Evolutionary conservation across 1,140 invertebrate species (phyloP).

Genomic region (Drosophila carrolli): DNA sequence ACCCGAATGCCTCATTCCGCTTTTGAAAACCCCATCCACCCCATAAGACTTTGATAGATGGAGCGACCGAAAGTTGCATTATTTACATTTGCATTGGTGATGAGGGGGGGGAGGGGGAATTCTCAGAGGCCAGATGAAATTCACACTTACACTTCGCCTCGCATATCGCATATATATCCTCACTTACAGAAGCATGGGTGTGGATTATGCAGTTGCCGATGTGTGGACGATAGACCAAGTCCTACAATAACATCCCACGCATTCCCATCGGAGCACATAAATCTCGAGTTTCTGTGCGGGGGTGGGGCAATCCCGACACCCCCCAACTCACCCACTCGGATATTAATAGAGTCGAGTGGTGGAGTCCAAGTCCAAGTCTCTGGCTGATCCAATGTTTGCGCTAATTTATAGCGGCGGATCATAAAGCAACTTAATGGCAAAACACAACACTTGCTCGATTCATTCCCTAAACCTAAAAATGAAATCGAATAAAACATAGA

Average conservation of each 20-base stretch:
- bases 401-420: slow-evolving; percentile 33
- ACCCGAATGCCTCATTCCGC: background rate
- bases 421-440: slow-evolving; percentile 32
- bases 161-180: background rate
- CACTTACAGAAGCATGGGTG: slow-evolving; percentile 8
- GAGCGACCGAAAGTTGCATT: slow-evolving; percentile 42
- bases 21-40: slow-evolving; percentile 6
- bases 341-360: slow-evolving; percentile 43
- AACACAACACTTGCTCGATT: slow-evolving; percentile 28
- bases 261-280: slow-evolving; percentile 39
- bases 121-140: slow-evolving; percentile 30
- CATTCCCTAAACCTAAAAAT: background rate
- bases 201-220: slow-evolving; percentile 35
- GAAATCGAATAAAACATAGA: background rate
- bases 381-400: slow-evolving; percentile 27
- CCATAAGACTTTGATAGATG: slow-evolving; percentile 43
- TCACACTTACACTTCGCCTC: slow-evolving; percentile 20
- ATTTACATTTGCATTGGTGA: slow-evolving; percentile 35
- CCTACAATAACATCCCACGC: slow-evolving; percentile 46
- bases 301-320: background rate
- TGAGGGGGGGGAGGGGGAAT: slow-evolving; percentile 3
- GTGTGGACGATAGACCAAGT: slow-evolving; percentile 18
- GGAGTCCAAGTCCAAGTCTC: slow-evolving; percentile 28
- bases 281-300: slow-evolving; percentile 16
- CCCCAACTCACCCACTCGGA: slow-evolving; percentile 12